These are phyloP conservation scores for Drosophila demipolita DNA, from an alignment of 2,888 invertebrate species.

Conservation along the genomic window DNA sequence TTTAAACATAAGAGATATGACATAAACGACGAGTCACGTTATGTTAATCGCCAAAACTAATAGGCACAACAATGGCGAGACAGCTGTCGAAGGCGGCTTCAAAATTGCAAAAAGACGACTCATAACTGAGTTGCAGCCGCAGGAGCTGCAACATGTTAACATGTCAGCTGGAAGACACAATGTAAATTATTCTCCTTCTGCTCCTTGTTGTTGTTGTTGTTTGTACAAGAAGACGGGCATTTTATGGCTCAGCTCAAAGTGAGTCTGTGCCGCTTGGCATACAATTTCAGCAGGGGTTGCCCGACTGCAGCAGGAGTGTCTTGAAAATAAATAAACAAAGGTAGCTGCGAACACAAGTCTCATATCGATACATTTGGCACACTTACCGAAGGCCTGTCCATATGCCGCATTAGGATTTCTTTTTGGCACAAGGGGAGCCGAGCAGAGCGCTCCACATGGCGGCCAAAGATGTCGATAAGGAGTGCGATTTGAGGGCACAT, in stretches of 20 bases:
- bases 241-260: constrained; percentile 41
- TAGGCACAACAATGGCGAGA: constrained; percentile 32
- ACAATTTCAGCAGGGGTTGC: constrained; percentile 32
- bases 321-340: constrained; percentile 46
- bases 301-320: constrained; percentile 37
- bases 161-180: constrained; percentile 49
- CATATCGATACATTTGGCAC: constrained; percentile 56
- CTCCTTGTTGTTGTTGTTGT: constrained; percentile 7
- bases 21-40: constrained; percentile 1
- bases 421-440: neutral
- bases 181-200: constrained; percentile 25
- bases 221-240: constrained; percentile 36
- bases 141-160: constrained; percentile 15
- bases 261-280: constrained; percentile 47
- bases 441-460: constrained; percentile 43
- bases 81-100: constrained; percentile 42
- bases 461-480: constrained; percentile 54
- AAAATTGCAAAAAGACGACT: constrained; percentile 20
- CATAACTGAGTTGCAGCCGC: constrained; percentile 41
- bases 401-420: constrained; percentile 33
- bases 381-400: constrained; percentile 44
- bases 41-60: constrained; percentile 37
- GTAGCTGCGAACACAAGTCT: constrained; percentile 33
- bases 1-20: neutral
- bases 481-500: constrained; percentile 44